Evolutionary conservation across 2,797 vertebrate species (phyloP).

Genomic region (Anolis apletophallus): DNA sequence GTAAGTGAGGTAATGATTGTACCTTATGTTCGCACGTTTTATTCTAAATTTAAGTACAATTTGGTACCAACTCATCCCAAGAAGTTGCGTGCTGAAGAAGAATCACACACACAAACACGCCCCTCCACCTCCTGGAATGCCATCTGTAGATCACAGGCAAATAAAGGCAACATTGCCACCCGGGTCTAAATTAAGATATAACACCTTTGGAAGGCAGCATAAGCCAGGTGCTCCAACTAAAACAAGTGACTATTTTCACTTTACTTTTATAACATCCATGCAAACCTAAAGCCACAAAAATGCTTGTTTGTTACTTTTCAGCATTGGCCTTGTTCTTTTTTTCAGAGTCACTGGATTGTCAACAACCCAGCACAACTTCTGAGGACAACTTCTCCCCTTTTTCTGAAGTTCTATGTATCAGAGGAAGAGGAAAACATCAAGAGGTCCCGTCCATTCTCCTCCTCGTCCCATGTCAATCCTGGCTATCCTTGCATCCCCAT

Average conservation of each 20-base stretch:
- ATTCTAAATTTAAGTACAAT: no score
- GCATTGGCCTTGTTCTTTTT: background rate
- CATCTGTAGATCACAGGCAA: background rate
- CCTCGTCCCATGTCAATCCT: background rate
- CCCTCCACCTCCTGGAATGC: background rate
- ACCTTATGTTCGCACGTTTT: no score
- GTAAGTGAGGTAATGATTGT: no score
- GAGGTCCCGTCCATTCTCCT: background rate
- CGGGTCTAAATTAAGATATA: background rate
- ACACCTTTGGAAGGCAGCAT: background rate
- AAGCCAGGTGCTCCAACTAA: background rate
- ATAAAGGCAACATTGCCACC: background rate
- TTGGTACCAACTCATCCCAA: no score
- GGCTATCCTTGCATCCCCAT: no score
- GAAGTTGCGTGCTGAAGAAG: background rate
- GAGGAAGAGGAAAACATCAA: background rate
- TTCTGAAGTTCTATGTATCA: background rate
- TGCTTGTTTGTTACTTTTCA: background rate
- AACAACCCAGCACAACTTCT: background rate
- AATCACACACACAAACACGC: background rate
- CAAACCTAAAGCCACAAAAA: background rate
- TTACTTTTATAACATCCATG: background rate
- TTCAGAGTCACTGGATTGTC: background rate
- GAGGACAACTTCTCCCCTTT: background rate
- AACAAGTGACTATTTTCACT: background rate